Evolutionary conservation across 1,140 invertebrate species (phyloP).

Genomic region (Rhynchophorus ferrugineus): DNA sequence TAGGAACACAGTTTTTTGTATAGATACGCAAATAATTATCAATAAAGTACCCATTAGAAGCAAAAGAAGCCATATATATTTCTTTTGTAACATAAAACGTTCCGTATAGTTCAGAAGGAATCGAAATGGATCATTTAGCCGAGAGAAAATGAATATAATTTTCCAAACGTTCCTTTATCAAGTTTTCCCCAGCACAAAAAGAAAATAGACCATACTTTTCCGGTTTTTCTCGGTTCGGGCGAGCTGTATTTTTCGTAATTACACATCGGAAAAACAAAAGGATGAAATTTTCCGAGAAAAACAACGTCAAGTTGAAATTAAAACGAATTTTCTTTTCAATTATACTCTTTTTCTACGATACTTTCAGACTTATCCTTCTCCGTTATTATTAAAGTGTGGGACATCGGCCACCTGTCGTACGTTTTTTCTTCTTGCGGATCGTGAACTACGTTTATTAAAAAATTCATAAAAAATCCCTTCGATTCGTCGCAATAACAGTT

Average conservation of each 20-base stretch:
- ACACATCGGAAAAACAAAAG: slow-evolving; percentile 2
- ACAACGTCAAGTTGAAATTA: not conserved
- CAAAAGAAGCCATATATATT: no score
- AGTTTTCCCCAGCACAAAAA: not conserved
- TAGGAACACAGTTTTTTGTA: no score
- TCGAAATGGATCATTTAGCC: no score
- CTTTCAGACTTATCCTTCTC: not conserved
- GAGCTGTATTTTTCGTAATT: slow-evolving; percentile 6
- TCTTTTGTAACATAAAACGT: no score
- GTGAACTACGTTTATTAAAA: not conserved
- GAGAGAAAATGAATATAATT: not conserved
- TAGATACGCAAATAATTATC: no score
- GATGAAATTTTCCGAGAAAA: not conserved
- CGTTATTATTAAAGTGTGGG: slow-evolving; percentile 7
- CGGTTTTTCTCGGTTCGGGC: not conserved
- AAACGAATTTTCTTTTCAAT: slow-evolving; percentile 8
- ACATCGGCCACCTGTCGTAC: not conserved
- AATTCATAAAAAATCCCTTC: not conserved
- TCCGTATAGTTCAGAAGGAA: no score
- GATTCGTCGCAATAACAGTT: no score
- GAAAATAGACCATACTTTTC: not conserved
- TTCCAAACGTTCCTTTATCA: not conserved
- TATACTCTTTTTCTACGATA: not conserved
- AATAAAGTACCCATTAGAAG: no score
- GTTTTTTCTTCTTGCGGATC: not conserved